phyloP scores from a whole-genome alignment of 2,797 vertebrate genomes.

The Champsocephalus esox region DNA sequence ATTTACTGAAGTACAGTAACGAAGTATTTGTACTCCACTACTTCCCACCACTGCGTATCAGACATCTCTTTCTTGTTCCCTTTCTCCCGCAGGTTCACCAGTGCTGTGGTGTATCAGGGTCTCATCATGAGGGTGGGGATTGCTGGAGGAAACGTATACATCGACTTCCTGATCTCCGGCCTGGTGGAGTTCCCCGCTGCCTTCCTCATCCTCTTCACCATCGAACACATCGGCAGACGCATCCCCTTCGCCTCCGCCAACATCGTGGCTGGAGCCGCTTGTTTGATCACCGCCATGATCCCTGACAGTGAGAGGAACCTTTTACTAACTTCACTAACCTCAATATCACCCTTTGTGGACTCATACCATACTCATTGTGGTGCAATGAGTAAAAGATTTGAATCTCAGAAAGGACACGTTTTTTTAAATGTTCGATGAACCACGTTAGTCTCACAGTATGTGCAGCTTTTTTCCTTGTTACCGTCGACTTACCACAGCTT shows the following conservation, averaged over 20 bases:
- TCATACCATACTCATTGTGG: too few species aligned
- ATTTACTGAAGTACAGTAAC: too few species aligned
- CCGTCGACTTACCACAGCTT: too few species aligned
- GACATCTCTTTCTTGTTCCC: not conserved
- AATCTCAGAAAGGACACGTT: too few species aligned
- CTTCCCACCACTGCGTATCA: too few species aligned
- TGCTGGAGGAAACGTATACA: conserved; percentile 90
- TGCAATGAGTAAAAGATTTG: too few species aligned
- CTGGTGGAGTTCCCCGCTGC: conserved; percentile 92
- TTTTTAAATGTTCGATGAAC: too few species aligned
- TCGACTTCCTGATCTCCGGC: conserved; percentile 92
- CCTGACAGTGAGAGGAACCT: conserved; percentile 87
- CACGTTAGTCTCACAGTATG: too few species aligned
- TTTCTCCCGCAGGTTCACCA: conserved; percentile 89
- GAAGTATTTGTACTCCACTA: too few species aligned
- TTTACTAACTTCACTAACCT: too few species aligned
- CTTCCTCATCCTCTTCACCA: conserved; percentile 91
- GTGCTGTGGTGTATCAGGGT: conserved; percentile 94
- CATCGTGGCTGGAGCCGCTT: conserved; percentile 87
- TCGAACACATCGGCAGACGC: conserved; percentile 91
- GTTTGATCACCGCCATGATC: conserved; percentile 90
- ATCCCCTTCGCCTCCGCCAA: conserved; percentile 91
- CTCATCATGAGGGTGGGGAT: conserved; percentile 95
- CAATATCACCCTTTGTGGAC: too few species aligned
- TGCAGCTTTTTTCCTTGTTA: too few species aligned